phyloP scores from a whole-genome alignment of 2,797 vertebrate species.

The Fistularia commersonii region DNA sequence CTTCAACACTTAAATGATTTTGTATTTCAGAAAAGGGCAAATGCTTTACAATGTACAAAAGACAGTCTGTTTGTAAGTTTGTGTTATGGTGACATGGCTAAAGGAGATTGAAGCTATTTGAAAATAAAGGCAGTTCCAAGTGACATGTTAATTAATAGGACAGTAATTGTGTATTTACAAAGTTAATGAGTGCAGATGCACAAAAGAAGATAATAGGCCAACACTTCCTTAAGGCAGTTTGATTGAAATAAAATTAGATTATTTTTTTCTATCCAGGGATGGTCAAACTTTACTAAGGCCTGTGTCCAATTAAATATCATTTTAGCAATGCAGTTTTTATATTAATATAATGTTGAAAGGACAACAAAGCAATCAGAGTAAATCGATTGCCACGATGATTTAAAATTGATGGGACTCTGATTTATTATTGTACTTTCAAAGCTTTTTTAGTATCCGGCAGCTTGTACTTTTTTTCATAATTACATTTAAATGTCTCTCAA shows the following conservation, averaged over 20 bases:
- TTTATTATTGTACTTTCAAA: too few relatives aligned
- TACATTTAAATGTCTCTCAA: too few relatives aligned
- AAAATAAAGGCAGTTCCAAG: conserved; percentile 47
- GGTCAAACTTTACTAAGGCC: conserved; percentile 21
- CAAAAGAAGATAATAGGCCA: conserved; percentile 57
- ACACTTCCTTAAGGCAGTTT: too few relatives aligned
- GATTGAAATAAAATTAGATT: background rate
- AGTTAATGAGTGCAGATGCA: conserved; percentile 68
- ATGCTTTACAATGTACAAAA: conserved; percentile 42
- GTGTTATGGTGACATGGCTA: conserved; percentile 27
- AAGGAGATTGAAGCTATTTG: conserved; percentile 30
- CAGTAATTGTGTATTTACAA: conserved; percentile 68
- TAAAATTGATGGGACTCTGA: too few relatives aligned
- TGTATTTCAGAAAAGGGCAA: conserved; percentile 53
- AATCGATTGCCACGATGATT: too few relatives aligned
- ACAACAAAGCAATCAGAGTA: too few relatives aligned
- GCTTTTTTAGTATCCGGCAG: too few relatives aligned
- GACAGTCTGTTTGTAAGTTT: conserved; percentile 36
- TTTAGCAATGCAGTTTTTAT: too few relatives aligned
- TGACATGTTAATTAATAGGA: conserved; percentile 61
- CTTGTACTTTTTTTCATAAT: too few relatives aligned
- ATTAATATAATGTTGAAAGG: too few relatives aligned
- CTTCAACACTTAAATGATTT: conserved; percentile 50
- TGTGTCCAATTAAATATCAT: conserved; percentile 1
- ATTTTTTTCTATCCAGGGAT: conserved; percentile 25